A percentile compares a stretch with the other conserved stretches of the same genome.
phyloP scores from a whole-genome alignment of 1,140 invertebrate genomes.

The Halesus radiatus region DNA sequence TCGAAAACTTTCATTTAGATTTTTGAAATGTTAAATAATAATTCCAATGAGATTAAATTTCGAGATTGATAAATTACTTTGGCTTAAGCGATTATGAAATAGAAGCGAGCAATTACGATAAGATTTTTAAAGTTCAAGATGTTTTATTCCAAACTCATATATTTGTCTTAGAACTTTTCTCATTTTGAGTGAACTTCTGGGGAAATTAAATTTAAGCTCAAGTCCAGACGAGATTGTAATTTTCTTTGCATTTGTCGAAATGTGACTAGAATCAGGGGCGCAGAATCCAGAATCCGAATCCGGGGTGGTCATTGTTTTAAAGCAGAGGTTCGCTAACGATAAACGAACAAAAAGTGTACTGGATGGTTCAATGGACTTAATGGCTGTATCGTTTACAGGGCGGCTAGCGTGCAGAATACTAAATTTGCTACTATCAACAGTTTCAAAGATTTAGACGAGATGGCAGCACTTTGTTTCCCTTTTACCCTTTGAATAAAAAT shows the following conservation, averaged over 20 bases:
- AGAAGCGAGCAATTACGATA: too few relatives aligned
- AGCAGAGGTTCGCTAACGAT: neutral
- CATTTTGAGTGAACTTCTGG: slow-evolving; percentile 3
- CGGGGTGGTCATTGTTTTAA: slow-evolving; percentile 4
- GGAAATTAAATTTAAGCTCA: slow-evolving; percentile 6
- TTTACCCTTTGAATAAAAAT: neutral
- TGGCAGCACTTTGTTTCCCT: neutral
- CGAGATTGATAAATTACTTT: too few relatives aligned
- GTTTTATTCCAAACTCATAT: neutral
- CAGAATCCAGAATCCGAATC: neutral
- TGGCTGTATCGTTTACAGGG: slow-evolving; percentile 22
- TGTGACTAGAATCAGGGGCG: slow-evolving; percentile 11
- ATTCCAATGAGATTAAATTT: too few relatives aligned
- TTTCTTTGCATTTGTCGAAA: slow-evolving; percentile 15
- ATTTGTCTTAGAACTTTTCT: neutral
- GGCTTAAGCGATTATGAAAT: too few relatives aligned
- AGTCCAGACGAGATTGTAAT: neutral
- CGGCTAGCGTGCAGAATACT: slow-evolving; percentile 6
- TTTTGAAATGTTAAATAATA: too few relatives aligned
- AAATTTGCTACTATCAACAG: slow-evolving; percentile 11
- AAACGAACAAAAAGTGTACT: neutral
- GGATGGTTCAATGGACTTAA: neutral
- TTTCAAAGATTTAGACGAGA: slow-evolving; percentile 7
- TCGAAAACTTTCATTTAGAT: too few relatives aligned
- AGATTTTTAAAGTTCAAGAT: too few relatives aligned